Evolutionary conservation across 2,888 invertebrate genomes (phyloP).

Genomic region (Cetonia aurata): DNA sequence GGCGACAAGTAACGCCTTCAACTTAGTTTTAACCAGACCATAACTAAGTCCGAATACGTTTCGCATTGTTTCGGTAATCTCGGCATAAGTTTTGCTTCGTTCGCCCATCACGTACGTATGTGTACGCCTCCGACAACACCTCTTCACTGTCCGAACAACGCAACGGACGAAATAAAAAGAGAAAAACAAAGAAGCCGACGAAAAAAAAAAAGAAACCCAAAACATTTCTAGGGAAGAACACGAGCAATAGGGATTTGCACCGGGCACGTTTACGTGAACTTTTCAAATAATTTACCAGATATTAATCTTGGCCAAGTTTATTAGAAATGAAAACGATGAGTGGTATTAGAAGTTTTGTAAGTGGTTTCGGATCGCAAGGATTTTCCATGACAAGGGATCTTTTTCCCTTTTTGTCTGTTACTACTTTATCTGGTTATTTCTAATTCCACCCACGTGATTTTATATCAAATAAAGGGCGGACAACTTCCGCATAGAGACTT

Average conservation of each 20-base stretch:
- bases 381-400: conserved; percentile 16
- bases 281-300: conserved; percentile 44
- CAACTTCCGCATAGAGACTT: background rate
- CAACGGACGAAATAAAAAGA: conserved; percentile 6
- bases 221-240: conserved; percentile 19
- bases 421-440: conserved; percentile 8
- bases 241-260: conserved; percentile 25
- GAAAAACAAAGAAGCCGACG: background rate
- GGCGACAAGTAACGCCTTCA: conserved; percentile 34
- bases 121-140: background rate
- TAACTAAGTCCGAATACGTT: conserved; percentile 31
- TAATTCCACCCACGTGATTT: background rate
- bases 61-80: conserved; percentile 35
- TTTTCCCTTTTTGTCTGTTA: background rate
- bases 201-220: conserved; percentile 14
- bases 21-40: conserved; percentile 32
- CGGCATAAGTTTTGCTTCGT: conserved; percentile 16
- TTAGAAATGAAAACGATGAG: conserved; percentile 44
- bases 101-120: background rate
- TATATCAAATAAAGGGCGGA: background rate
- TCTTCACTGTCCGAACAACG: conserved; percentile 11
- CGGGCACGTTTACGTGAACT: conserved; percentile 33
- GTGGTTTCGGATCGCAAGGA: conserved; percentile 30
- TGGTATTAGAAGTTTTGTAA: conserved; percentile 37
- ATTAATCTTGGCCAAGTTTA: conserved; percentile 42